Conservation (phyloP, 1,140 invertebrate genomes). For the Pogonomyrmex barbatus region DNA sequence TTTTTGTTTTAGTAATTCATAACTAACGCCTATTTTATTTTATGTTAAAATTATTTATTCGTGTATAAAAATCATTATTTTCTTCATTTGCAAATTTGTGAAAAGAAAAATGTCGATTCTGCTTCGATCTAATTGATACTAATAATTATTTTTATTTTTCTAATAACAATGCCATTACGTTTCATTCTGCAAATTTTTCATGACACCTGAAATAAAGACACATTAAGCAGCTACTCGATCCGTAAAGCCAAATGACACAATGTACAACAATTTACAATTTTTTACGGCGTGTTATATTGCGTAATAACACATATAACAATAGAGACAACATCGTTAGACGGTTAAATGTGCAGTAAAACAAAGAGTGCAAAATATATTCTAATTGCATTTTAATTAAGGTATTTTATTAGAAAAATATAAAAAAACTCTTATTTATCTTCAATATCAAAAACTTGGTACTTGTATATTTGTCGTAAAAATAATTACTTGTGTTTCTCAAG, state of each 20-base stretch:
- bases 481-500: neutral
- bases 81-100: neutral
- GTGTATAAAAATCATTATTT: neutral
- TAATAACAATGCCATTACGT: neutral
- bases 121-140: neutral
- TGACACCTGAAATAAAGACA: neutral
- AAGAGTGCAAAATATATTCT: neutral
- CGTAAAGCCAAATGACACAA: neutral
- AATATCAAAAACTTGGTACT: neutral
- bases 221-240: neutral
- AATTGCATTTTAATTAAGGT: neutral
- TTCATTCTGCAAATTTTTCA: neutral
- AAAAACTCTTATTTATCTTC: neutral
- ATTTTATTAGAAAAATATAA: neutral
- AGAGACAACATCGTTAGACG: neutral
- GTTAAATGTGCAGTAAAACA: neutral
- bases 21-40: neutral
- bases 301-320: neutral
- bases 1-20: too few relatives aligned
- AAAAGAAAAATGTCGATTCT: neutral
- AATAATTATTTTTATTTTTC: neutral
- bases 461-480: neutral
- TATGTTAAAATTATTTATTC: neutral
- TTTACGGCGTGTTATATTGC: slow-evolving; percentile 2
- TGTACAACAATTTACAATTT: neutral